phyloP scores from a whole-genome alignment of 2,888 invertebrate species.

The Eurytoma adleriae region DNA sequence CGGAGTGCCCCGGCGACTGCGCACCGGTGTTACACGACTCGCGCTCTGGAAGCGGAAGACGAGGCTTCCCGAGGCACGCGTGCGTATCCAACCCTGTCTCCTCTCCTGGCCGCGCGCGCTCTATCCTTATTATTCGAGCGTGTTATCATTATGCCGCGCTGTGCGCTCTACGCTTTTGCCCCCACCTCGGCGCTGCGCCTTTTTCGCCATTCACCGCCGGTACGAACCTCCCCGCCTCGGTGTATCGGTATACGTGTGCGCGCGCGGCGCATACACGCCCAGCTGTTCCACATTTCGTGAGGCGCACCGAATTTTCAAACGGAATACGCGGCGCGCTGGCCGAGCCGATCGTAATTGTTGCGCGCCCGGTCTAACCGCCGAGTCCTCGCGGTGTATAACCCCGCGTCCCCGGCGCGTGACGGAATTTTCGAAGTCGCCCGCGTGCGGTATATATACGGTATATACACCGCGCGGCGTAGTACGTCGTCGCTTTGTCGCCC shows the following conservation, averaged over 20 bases:
- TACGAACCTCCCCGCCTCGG: background rate
- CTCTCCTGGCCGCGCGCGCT: slow-evolving; percentile 64
- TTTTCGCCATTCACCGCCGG: slow-evolving; percentile 23
- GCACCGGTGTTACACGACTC: slow-evolving; percentile 2
- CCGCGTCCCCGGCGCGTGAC: too few species aligned
- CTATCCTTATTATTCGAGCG: slow-evolving; percentile 75
- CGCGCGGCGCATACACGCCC: background rate
- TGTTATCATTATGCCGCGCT: slow-evolving; percentile 73
- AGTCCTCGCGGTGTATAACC: too few species aligned
- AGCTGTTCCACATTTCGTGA: slow-evolving; percentile 49
- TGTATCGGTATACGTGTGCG: too few species aligned
- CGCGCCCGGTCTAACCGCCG: too few species aligned
- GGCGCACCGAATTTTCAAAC: slow-evolving; percentile 4
- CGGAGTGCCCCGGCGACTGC: too few species aligned
- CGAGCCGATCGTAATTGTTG: background rate
- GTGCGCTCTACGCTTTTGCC: slow-evolving; percentile 65
- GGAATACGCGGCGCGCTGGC: background rate
- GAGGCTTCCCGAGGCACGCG: slow-evolving; percentile 74
- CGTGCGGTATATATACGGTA: too few species aligned
- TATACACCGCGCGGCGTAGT: too few species aligned
- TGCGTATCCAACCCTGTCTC: slow-evolving; percentile 76
- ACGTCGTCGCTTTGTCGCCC: too few species aligned
- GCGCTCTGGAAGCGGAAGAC: slow-evolving; percentile 70
- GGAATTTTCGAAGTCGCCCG: too few species aligned
- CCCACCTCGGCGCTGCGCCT: background rate